phyloP scores from a whole-genome alignment of 2,113 vertebrate genomes.

The Todiramphus chloris region DNA sequence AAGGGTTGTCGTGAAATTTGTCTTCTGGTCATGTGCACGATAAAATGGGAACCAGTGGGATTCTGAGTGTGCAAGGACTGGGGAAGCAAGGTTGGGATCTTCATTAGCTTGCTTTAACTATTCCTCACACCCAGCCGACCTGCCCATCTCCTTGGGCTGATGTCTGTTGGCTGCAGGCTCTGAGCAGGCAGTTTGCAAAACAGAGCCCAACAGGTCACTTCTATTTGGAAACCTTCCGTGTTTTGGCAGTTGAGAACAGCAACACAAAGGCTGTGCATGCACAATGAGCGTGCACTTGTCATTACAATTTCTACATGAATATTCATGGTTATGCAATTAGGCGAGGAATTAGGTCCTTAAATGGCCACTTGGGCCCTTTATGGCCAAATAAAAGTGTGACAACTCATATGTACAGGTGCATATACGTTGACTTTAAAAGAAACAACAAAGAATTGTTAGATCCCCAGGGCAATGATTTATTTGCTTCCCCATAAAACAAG shows the following conservation, averaged over 20 bases:
- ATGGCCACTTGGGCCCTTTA: neutral
- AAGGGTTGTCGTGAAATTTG: neutral
- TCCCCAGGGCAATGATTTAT: neutral
- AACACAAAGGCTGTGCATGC: neutral
- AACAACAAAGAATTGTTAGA: neutral
- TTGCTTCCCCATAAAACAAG: neutral
- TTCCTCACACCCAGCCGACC: too few relatives aligned
- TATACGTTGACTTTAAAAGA: neutral
- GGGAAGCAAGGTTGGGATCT: neutral
- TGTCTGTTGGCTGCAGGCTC: neutral
- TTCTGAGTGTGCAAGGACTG: neutral
- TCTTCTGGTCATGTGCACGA: neutral
- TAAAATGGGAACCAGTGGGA: neutral
- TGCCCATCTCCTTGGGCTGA: neutral
- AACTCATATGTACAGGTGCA: neutral
- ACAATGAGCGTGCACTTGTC: neutral
- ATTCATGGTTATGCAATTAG: neutral
- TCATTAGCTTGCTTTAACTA: neutral
- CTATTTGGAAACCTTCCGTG: neutral
- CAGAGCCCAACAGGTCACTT: neutral
- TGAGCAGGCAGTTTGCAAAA: neutral
- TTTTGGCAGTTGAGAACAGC: neutral
- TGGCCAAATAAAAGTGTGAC: neutral
- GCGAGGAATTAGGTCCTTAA: neutral
- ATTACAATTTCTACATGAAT: neutral